phyloP scores from a whole-genome alignment of 1,140 invertebrate species.

The Drosophila sucinea region DNA sequence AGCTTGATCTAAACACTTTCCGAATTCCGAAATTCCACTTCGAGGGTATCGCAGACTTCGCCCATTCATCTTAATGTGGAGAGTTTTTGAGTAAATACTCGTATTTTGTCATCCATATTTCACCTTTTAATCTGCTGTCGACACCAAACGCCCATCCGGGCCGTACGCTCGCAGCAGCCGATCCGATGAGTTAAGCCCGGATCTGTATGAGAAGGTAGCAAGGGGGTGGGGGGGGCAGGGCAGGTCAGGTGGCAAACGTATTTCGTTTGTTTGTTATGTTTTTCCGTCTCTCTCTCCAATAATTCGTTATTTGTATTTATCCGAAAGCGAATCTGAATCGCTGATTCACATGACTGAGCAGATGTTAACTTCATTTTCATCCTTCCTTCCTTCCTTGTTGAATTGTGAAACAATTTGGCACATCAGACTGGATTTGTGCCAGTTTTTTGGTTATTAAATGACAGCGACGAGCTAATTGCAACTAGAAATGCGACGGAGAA shows the following conservation, averaged over 20 bases:
- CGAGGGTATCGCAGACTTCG: background rate
- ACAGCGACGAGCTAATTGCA: conserved; percentile 12
- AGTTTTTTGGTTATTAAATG: conserved; percentile 4
- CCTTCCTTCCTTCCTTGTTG: background rate
- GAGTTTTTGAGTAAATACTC: conserved; percentile 24
- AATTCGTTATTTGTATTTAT: conserved; percentile 26
- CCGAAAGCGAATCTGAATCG: conserved; percentile 18
- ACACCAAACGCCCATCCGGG: background rate
- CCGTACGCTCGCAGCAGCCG: background rate
- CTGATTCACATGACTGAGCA: conserved; percentile 18
- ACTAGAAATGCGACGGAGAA: no score
- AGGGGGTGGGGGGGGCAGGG: background rate
- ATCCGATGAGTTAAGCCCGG: conserved; percentile 12
- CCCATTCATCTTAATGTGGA: background rate
- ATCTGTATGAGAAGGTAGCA: background rate
- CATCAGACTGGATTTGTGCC: background rate
- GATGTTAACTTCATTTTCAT: conserved; percentile 22
- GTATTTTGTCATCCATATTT: conserved; percentile 32
- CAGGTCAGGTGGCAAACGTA: background rate
- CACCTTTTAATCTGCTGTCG: conserved; percentile 32
- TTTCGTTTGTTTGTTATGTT: background rate
- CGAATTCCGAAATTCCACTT: no score
- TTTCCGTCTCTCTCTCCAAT: conserved; percentile 12
- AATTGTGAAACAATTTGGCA: background rate
- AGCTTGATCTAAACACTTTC: no score